phyloP scores from a whole-genome alignment of 2,797 vertebrate species.

The Thripadectes ignobilis region DNA sequence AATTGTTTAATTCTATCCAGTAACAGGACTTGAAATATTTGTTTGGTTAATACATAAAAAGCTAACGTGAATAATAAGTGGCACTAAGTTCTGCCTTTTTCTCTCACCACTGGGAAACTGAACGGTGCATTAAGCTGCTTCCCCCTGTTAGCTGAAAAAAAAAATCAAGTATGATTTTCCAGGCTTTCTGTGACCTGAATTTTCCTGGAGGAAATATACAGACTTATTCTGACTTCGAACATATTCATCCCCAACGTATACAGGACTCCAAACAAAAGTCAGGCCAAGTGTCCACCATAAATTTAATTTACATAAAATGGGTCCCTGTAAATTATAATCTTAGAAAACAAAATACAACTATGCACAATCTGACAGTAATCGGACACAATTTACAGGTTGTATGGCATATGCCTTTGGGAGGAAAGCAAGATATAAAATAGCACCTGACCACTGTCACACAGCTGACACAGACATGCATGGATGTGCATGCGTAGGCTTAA shows the following conservation, averaged over 20 bases:
- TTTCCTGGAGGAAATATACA: neutral
- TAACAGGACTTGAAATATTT: neutral
- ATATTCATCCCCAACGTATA: neutral
- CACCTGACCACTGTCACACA: neutral
- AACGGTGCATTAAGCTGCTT: neutral
- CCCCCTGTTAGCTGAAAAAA: neutral
- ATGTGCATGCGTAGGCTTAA: fast-evolving
- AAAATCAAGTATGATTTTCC: neutral
- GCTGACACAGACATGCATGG: neutral
- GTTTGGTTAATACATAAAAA: neutral
- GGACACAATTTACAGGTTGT: neutral
- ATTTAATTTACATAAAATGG: neutral
- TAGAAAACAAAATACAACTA: neutral
- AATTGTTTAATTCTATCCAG: neutral
- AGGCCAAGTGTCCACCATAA: neutral
- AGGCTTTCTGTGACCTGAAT: neutral
- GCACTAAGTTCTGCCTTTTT: neutral
- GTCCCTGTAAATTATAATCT: neutral
- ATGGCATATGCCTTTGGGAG: neutral
- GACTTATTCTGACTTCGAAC: neutral
- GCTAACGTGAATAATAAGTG: neutral
- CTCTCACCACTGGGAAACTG: neutral
- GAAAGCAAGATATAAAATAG: neutral
- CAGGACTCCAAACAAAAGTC: neutral
- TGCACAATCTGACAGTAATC: neutral